Evolutionary conservation across 2,888 invertebrate species (phyloP), one percentile per base, ranked within the genome.

Genomic region (Microctonus hyperodae): DNA sequence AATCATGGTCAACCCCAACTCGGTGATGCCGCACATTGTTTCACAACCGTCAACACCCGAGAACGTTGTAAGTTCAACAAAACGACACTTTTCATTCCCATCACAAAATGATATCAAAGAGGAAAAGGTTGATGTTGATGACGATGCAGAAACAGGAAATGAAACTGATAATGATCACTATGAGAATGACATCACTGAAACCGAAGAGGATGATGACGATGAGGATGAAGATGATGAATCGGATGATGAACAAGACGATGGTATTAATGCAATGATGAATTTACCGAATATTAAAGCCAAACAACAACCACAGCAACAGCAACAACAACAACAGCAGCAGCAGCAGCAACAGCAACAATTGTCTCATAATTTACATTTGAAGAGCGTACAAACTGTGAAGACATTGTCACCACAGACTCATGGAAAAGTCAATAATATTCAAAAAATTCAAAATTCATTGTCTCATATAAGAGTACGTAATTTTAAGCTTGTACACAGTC

Each of bases 1-100:
- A 13, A 90, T 93, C 72, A 91, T 95, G 89, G 96, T 96, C 5
- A 95, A 96, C 85, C 96, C 96, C 4, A 95, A 94, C 79, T 93
- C 93, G 28, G 95, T 95, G 51, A 92, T 95, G 91, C 95, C 96
- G 1, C 87, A 92, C 44, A 88, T 91, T 72, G 89, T 79, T 10
- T 72, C 75, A 4, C 73, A 78, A 10, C 78, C 76, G 68, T 75
- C 72, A 48, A 73, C 69, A 50, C 72, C 72, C 73, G 0, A 72
- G 70, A 1, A 69, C 70, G 25, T 1, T 64, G 16, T 25, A 10
- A 5, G 16, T 23, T 35, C 68, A 22, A 37, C 64, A 25, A 75
- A 74, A 35, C 70, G 81, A n/a, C 78, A 81, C 35, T 81, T 81
- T 64, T 65, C 78, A 0, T 81, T 79, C 59, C 72, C 79, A 4